Evolutionary conservation across 2,888 invertebrate genomes (phyloP), one percentile per base, ranked within the genome.

Genomic region (Callosobruchus maculatus): DNA sequence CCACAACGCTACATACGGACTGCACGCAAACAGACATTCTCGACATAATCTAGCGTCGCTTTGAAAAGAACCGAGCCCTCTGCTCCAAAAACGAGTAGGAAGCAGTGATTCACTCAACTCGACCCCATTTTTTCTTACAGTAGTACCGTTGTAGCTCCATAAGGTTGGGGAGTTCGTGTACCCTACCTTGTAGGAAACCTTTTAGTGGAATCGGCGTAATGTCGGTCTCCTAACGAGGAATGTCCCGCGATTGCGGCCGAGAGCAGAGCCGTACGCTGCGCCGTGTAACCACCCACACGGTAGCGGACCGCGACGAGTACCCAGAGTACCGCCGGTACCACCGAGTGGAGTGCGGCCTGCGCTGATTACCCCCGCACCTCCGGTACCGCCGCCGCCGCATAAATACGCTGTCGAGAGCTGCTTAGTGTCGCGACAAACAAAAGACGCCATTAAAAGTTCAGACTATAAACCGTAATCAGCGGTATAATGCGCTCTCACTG

Each of bases 391-490:
- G 13, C 49, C 49, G 49, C 18, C 13, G 82, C 83, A 84, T 85
- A 85, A 85, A 84, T 83, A 83, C 79, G 79, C 81, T 81, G 78
- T 49, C 80, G 81, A 71, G 81, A 82, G 84, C 84, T 84, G 83
- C 85, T 85, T 85, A 85, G 82, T 84, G 81, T 81, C 82, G 82
- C 83, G 83, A 83, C 82, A 84, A 85, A 85, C 85, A 85, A 85
- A 85, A 84, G 84, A 84, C 84, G 81, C 84, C 84, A 84, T 84
- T 84, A 85, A 83, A 83, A 83, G 81, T 83, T 82, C 81, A 80
- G 82, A 82, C 84, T 83, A 84, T 83, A 84, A 84, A 84, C 80
- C 81, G 83, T 83, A 84, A 85, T 84, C 84, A 84, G 82, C 78
- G 80, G 80, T 81, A 81, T 82, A 71, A 71, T 71, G 71, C 71